Percentiles rank a stretch among this genome's conserved stretches.
These are phyloP conservation scores for Cerastis rubricosa DNA, from an alignment of 2,888 invertebrate species.

Conservation along the genomic window DNA sequence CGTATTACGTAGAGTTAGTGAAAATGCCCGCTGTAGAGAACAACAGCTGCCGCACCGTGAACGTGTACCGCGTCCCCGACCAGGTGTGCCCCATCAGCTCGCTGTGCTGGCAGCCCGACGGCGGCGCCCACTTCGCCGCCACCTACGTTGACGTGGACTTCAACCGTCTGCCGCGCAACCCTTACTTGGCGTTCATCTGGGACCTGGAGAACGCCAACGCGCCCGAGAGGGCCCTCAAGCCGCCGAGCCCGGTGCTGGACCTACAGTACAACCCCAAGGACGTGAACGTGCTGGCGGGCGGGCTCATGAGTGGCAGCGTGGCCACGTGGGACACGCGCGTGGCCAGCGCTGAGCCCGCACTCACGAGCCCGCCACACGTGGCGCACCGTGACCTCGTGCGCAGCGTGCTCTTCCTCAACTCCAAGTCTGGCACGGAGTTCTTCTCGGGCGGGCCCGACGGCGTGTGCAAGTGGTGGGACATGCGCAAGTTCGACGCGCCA, in stretches of 20 bases:
- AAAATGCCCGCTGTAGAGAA: constrained; percentile 92
- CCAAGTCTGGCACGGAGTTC: constrained; percentile 98
- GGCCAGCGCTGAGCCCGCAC: constrained; percentile 92
- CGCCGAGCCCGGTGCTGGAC: constrained; percentile 93
- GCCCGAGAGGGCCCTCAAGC: constrained; percentile 93
- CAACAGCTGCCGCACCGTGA: constrained; percentile 93
- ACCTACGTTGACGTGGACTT: constrained; percentile 95
- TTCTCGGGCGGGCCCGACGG: constrained; percentile 98
- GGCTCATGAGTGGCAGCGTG: constrained; percentile 93
- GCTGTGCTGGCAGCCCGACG: constrained; percentile 96
- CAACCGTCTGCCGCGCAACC: constrained; percentile 88
- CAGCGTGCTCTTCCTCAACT: constrained; percentile 96
- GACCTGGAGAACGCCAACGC: constrained; percentile 96
- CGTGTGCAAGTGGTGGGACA: constrained; percentile 95
- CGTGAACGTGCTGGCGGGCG: constrained; percentile 92
- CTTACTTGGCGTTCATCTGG: constrained; percentile 93
- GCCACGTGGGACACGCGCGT: constrained; percentile 94
- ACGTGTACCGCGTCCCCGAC: constrained; percentile 94
- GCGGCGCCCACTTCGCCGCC: constrained; percentile 94
- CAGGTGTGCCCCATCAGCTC: constrained; percentile 93
- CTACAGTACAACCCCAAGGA: constrained; percentile 97
- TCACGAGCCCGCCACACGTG: constrained; percentile 93
- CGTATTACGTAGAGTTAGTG: constrained; percentile 95
- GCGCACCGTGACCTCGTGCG: constrained; percentile 97
- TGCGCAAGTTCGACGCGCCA: constrained; percentile 92